Conservation (phyloP, 2,888 invertebrate genomes). For the Melanophora roralis region DNA sequence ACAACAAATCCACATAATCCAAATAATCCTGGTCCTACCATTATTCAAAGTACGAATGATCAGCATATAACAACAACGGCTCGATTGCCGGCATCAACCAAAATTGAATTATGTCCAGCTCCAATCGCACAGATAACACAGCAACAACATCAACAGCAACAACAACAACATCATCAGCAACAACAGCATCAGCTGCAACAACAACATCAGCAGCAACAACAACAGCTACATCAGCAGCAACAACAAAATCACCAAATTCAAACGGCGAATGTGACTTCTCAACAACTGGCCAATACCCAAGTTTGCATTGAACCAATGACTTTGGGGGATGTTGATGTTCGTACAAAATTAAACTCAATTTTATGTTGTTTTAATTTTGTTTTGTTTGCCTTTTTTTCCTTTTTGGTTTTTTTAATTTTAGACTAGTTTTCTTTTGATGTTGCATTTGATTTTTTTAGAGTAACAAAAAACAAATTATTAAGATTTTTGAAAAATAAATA, state of each 20-base stretch:
- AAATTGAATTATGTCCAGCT: slow-evolving; percentile 76
- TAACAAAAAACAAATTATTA: too few species aligned
- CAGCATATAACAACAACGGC: slow-evolving; percentile 73
- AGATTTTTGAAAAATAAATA: too few species aligned
- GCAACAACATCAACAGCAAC: slow-evolving; percentile 63
- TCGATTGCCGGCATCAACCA: slow-evolving; percentile 73
- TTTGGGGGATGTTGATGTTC: slow-evolving; percentile 85
- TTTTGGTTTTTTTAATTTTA: slow-evolving; percentile 58
- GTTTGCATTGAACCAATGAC: slow-evolving; percentile 89
- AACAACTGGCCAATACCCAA: slow-evolving; percentile 80
- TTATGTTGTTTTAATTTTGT: slow-evolving; percentile 58
- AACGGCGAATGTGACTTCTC: slow-evolving; percentile 68
- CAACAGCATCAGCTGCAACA: slow-evolving; percentile 48
- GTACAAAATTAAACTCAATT: slow-evolving; percentile 68
- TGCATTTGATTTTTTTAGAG: slow-evolving; percentile 3
- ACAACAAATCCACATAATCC: slow-evolving; percentile 74
- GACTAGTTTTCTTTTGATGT: slow-evolving; percentile 21
- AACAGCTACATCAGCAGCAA: slow-evolving; percentile 51
- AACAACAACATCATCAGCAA: slow-evolving; percentile 67
- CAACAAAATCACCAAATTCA: slow-evolving; percentile 62
- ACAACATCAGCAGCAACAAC: slow-evolving; percentile 64
- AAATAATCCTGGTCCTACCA: slow-evolving; percentile 69
- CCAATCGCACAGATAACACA: slow-evolving; percentile 65
- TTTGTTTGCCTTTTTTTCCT: slow-evolving; percentile 52
- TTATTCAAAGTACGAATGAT: slow-evolving; percentile 75